These are phyloP conservation scores for Tachuris rubrigastra DNA, from an alignment of 2,113 vertebrate genomes.

Conservation along the genomic window DNA sequence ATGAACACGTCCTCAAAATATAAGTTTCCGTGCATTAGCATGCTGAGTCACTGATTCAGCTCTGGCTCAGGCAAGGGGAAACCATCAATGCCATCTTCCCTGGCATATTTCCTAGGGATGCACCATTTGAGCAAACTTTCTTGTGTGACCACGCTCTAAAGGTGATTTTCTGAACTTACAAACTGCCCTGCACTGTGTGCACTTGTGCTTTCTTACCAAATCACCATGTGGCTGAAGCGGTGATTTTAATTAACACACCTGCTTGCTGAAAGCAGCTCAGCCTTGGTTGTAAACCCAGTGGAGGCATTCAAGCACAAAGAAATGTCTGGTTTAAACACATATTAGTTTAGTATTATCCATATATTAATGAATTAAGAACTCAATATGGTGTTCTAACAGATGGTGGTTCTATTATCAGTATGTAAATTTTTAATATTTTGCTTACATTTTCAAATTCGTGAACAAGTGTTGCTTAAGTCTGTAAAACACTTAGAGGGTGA, in stretches of 20 bases:
- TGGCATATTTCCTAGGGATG: background rate
- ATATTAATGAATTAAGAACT: slow-evolving; percentile 17
- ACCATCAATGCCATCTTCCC: background rate
- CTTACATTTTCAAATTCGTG: background rate
- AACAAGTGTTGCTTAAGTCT: background rate
- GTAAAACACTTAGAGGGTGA: background rate
- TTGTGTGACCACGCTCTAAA: background rate
- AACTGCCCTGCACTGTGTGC: background rate
- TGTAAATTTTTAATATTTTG: background rate
- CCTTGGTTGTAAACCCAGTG: background rate
- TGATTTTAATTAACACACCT: background rate
- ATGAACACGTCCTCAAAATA: background rate
- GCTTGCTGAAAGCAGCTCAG: background rate
- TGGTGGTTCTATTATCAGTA: background rate
- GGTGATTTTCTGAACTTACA: background rate
- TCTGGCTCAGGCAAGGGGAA: background rate
- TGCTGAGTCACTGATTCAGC: slow-evolving; percentile 40
- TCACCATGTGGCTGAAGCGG: background rate
- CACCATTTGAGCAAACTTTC: background rate
- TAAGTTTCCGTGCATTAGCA: rapidly evolving
- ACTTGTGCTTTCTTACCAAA: background rate
- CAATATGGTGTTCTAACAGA: slow-evolving; percentile 1
- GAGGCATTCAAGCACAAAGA: background rate
- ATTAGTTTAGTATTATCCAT: background rate
- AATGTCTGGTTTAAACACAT: background rate